Evolutionary conservation across 2,888 invertebrate species (phyloP).

Genomic region (Idaea dimidiata): DNA sequence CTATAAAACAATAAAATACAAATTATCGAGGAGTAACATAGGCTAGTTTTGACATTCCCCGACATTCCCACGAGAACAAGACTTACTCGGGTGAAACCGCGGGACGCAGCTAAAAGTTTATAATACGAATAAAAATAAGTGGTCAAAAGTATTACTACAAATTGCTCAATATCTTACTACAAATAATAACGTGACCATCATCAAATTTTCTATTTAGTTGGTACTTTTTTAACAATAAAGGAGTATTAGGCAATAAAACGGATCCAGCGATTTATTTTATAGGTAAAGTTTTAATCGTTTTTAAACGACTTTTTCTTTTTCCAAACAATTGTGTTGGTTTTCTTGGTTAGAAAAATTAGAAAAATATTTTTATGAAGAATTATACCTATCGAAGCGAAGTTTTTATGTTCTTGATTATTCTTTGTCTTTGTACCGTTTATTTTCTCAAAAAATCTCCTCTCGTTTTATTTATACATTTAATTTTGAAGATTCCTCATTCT

Average conservation of each 20-base stretch:
- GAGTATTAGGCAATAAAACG: conserved; percentile 3
- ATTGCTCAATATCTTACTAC: not conserved
- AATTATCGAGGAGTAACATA: no score
- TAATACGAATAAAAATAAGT: not conserved
- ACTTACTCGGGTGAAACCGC: no score
- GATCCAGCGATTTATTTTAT: conserved; percentile 28
- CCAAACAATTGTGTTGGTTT: conserved; percentile 15
- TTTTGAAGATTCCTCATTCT: no score
- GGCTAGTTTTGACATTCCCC: no score
- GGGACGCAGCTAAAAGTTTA: no score
- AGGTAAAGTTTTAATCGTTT: conserved; percentile 30
- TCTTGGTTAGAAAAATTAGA: conserved; percentile 6
- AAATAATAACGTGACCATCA: not conserved
- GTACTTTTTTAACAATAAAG: conserved; percentile 1
- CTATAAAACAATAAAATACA: no score
- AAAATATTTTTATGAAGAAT: not conserved
- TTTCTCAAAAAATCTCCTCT: not conserved
- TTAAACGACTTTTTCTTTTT: conserved; percentile 20
- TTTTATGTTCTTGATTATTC: not conserved
- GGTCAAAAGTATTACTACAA: not conserved
- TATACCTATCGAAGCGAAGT: not conserved
- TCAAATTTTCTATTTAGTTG: not conserved
- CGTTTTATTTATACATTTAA: no score
- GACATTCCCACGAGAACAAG: no score
- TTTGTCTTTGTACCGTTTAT: not conserved